Evolutionary conservation across 2,797 vertebrate genomes (phyloP).

Genomic region (Myotis daubentonii): DNA sequence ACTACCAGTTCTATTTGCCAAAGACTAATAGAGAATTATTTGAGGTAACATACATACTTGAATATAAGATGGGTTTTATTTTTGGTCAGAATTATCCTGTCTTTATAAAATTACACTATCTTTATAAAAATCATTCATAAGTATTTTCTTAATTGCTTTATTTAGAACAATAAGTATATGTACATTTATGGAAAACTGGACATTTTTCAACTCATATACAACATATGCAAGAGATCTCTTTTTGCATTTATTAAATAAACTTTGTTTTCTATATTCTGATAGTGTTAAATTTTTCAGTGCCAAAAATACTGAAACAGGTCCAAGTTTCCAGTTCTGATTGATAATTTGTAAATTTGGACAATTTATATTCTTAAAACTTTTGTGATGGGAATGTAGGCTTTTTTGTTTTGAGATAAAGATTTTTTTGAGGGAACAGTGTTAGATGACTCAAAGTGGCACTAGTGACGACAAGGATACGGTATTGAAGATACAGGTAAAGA

Average conservation of each 20-base stretch:
- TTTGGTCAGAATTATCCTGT: background rate
- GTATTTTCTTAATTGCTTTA: background rate
- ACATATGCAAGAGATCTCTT: background rate
- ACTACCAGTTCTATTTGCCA: background rate
- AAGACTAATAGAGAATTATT: slow-evolving; percentile 1
- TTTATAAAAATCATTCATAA: background rate
- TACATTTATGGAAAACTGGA: background rate
- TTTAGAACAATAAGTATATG: slow-evolving; percentile 2
- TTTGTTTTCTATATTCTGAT: slow-evolving; percentile 32
- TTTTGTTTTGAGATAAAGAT: background rate
- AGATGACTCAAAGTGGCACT: background rate
- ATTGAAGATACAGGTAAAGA: background rate
- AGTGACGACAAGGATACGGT: background rate
- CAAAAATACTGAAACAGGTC: background rate
- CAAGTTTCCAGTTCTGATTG: background rate
- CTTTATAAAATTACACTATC: background rate
- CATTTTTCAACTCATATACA: background rate
- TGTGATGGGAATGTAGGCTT: background rate
- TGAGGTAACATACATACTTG: background rate
- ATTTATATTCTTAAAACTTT: slow-evolving; percentile 15
- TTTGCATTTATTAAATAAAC: slow-evolving; percentile 17
- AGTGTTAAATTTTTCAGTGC: background rate
- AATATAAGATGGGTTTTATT: background rate
- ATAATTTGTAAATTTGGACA: background rate
- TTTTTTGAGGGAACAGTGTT: background rate